These are phyloP conservation scores for Phoeniculus purpureus DNA, from an alignment of 2,797 vertebrate species.

Conservation along the genomic window DNA sequence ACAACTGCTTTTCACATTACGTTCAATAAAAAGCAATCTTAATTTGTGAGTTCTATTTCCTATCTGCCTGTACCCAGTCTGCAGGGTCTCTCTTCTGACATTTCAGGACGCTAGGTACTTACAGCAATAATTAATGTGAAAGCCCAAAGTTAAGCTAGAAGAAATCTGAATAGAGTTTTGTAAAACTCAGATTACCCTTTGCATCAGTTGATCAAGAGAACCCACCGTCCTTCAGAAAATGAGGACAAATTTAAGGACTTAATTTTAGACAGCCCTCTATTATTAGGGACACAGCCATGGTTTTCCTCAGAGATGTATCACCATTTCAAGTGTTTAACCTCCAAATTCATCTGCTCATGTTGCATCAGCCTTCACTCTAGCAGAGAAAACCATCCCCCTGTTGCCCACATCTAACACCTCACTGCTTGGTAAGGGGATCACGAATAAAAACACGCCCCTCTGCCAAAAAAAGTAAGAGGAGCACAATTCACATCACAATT, in stretches of 20 bases:
- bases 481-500: not conserved
- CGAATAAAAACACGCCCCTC: not conserved
- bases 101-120: not conserved
- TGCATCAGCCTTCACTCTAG: not conserved
- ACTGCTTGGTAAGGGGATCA: not conserved
- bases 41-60: not conserved
- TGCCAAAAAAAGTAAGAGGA: not conserved
- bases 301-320: slow-evolving; percentile 7
- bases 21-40: not conserved
- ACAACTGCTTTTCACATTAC: not conserved
- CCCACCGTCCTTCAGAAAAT: slow-evolving; percentile 16
- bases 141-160: not conserved
- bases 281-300: not conserved
- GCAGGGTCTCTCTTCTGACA: fast-evolving
- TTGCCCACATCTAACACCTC: not conserved
- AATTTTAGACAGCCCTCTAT: slow-evolving; percentile 41
- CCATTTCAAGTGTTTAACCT: not conserved
- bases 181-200: not conserved
- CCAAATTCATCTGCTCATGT: not conserved
- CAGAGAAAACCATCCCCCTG: not conserved
- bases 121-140: not conserved
- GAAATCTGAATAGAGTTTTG: not conserved
- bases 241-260: slow-evolving; percentile 4
- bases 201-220: not conserved
- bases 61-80: not conserved